These are phyloP conservation scores for Euplagia quadripunctaria DNA, from an alignment of 2,888 invertebrate genomes.

Conservation along the genomic window DNA sequence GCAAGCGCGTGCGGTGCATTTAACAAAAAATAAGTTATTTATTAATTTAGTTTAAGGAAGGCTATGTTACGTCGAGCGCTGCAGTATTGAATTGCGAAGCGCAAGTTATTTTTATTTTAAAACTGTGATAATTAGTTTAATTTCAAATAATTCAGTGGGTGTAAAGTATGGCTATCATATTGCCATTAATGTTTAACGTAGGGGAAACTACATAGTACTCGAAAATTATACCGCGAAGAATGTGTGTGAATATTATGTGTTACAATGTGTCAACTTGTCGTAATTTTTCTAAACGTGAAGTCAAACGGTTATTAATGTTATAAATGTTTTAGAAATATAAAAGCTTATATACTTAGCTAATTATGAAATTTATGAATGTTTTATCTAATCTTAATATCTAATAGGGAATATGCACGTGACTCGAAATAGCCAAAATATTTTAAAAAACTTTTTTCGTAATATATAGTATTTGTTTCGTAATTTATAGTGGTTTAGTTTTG, in stretches of 20 bases:
- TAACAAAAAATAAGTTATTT: constrained; percentile 82
- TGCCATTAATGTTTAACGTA: constrained; percentile 57
- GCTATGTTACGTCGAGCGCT: constrained; percentile 80
- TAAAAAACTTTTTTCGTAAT: neutral
- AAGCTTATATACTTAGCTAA: constrained; percentile 2
- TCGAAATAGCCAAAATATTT: neutral
- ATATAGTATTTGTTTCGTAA: too few species aligned
- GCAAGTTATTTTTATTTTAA: constrained; percentile 81
- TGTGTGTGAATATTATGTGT: neutral
- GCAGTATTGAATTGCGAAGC: constrained; percentile 65
- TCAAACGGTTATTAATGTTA: neutral
- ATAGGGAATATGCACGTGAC: constrained; percentile 1
- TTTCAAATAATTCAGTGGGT: constrained; percentile 65
- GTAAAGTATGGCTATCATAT: constrained; percentile 53
- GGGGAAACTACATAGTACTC: constrained; percentile 11
- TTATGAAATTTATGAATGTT: neutral
- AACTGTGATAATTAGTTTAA: constrained; percentile 87
- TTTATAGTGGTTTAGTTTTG: neutral
- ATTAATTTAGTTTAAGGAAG: constrained; percentile 82
- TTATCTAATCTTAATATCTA: neutral
- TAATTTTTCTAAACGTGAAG: neutral
- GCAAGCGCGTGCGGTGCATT: constrained; percentile 68
- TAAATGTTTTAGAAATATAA: neutral
- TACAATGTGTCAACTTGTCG: neutral
- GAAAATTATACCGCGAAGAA: constrained; percentile 4